Base-by-base conservation (phyloP, 2,797 vertebrate species). In the Hippopotamyrus pictus region DNA sequence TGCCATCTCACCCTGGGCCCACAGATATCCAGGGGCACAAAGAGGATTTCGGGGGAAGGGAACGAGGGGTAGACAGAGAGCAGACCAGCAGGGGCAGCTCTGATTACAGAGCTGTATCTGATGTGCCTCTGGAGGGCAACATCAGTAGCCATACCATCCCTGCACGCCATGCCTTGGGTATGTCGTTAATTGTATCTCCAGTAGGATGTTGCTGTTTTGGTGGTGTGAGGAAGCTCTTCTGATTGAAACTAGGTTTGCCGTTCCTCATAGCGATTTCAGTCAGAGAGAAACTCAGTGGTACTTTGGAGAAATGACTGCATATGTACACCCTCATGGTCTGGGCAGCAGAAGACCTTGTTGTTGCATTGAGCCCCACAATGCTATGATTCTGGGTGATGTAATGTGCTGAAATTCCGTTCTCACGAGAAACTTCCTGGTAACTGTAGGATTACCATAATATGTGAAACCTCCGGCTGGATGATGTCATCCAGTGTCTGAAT, bases 331-430 rank as follows among this genome's bases (percentile, higher is more conserved):
- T 65, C 33, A n/a, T 22, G 86, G 33, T 57, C 37, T 7, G 57
- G 54, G 1, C 33, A 65, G n/a, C 22, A 8, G 41, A 57, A 88
- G 57, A 88, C 85, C 25, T 53, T 85, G 50, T 14, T 51, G 48
- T 85, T 84, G 44, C 46, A 0, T 53, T 37, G 22, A 69, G 59
- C 6, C n/a, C 22, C 14, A 9, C 46, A 44, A 59, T 59, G 50
- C 25, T 22, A 5, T 73, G 46, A 53, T 33, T 22, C n/a, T 54
- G 89, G 83, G 9, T 86, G 89, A 86, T 89, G 89, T 22, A 89
- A 86, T 54, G 62, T 9, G 84, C 17, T 53, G 83, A 86, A 86
- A 86, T 17, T 37, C 3, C 5, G 51, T 14, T 87, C 85, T n/a
- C 85, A 41, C 25, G 29, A 57, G 51, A 46, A 14, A 53, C 46